Conservation (phyloP, 1,140 invertebrate species). For the Sminthurides bifidus region DNA sequence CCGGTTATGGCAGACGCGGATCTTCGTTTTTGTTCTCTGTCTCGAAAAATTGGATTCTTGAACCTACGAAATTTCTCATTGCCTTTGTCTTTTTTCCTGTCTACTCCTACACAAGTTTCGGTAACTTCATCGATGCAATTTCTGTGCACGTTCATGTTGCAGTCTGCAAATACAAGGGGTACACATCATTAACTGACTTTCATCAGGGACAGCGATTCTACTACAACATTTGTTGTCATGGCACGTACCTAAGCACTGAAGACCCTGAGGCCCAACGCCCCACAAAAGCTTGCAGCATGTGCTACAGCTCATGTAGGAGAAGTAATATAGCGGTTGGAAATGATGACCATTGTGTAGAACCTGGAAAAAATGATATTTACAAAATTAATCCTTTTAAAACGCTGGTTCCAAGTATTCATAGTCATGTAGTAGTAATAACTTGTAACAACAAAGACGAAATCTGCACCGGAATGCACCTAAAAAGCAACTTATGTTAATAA, state of each 20-base stretch:
- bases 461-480: neutral
- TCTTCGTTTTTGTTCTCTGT: conserved; percentile 38
- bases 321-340: conserved; percentile 77
- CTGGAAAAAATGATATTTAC: conserved; percentile 22
- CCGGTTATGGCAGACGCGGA: too few relatives aligned
- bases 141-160: conserved; percentile 77
- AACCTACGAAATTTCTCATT: conserved; percentile 35
- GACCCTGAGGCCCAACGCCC: conserved; percentile 87
- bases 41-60: conserved; percentile 34
- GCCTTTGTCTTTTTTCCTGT: conserved; percentile 51
- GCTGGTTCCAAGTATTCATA: neutral
- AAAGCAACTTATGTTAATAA: neutral
- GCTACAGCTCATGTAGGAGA: conserved; percentile 78
- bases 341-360: conserved; percentile 75
- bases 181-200: neutral
- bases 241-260: conserved; percentile 18
- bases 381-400: neutral
- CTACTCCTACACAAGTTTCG: conserved; percentile 69
- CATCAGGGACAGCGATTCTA: neutral
- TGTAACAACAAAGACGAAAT: neutral
- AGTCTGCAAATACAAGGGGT: conserved; percentile 49
- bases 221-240: neutral
- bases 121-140: conserved; percentile 67
- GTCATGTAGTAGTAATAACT: neutral
- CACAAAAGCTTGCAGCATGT: conserved; percentile 84